phyloP scores from a whole-genome alignment of 2,797 vertebrate genomes.

The Neopelma chrysocephalum region DNA sequence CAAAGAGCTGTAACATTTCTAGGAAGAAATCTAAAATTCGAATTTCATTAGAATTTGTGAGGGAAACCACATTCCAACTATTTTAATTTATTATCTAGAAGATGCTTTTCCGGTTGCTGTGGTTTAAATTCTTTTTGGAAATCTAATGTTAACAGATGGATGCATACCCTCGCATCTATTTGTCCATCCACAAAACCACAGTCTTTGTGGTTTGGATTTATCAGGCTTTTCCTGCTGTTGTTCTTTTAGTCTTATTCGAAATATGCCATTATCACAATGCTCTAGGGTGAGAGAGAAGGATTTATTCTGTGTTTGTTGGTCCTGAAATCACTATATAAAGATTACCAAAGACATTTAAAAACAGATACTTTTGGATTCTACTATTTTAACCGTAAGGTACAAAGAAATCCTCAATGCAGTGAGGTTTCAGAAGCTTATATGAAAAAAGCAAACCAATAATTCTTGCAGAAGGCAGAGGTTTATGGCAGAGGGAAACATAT shows the following conservation, averaged over 20 bases:
- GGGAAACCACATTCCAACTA: not conserved
- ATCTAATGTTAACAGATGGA: not conserved
- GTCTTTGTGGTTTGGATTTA: not conserved
- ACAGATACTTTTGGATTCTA: not conserved
- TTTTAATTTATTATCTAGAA: constrained; percentile 27
- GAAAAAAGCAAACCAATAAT: not conserved
- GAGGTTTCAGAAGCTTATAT: not conserved
- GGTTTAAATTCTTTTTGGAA: constrained; percentile 37
- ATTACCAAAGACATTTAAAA: not conserved
- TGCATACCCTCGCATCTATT: not conserved
- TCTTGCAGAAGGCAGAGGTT: not conserved
- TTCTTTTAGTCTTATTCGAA: constrained; percentile 31
- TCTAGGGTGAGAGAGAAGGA: not conserved
- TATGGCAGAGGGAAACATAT: not conserved
- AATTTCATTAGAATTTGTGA: constrained; percentile 34
- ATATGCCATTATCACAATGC: not conserved
- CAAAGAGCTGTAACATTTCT: not conserved
- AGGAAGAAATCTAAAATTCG: constrained; percentile 21
- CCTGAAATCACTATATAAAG: not conserved
- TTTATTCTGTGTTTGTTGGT: not conserved
- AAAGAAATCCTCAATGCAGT: not conserved
- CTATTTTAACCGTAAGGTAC: not conserved
- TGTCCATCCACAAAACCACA: not conserved
- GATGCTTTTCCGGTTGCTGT: constrained; percentile 26
- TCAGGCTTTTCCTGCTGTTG: constrained; percentile 3